These are phyloP conservation scores for Catharus bicknelli DNA, from an alignment of 2,113 vertebrate genomes.

Conservation along the genomic window DNA sequence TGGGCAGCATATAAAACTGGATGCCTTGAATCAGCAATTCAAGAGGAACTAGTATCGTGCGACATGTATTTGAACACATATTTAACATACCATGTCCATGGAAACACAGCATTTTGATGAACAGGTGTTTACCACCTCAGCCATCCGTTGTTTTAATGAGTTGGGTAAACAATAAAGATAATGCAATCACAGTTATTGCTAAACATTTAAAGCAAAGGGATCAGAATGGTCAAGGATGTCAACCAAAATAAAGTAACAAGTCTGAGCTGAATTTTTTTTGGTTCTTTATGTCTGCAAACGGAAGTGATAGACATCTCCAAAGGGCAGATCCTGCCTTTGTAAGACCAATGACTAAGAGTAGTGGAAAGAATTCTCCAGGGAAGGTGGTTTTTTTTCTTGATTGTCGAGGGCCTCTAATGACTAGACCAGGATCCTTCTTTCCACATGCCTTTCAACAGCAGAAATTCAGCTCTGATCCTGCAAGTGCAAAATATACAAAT, in stretches of 20 bases:
- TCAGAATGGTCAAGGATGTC: background rate
- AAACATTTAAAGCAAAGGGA: background rate
- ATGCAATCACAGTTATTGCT: background rate
- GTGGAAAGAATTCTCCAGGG: background rate
- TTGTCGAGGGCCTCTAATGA: background rate
- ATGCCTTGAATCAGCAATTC: background rate
- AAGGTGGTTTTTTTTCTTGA: background rate
- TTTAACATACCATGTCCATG: background rate
- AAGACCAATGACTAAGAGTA: background rate
- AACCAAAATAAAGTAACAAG: background rate
- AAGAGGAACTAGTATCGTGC: background rate
- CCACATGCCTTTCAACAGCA: background rate
- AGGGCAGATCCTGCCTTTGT: background rate
- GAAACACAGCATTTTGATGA: background rate
- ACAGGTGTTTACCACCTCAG: background rate
- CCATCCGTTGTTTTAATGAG: background rate
- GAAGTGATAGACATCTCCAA: background rate
- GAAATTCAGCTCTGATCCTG: background rate
- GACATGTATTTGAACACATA: background rate
- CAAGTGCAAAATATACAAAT: background rate
- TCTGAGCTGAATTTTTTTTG: background rate
- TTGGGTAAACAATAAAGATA: constrained; percentile 12
- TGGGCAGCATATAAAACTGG: background rate
- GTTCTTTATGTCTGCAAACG: background rate
- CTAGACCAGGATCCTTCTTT: background rate